These are phyloP conservation scores for Bombus terrestris DNA, from an alignment of 1,140 invertebrate species.

Conservation along the genomic window DNA sequence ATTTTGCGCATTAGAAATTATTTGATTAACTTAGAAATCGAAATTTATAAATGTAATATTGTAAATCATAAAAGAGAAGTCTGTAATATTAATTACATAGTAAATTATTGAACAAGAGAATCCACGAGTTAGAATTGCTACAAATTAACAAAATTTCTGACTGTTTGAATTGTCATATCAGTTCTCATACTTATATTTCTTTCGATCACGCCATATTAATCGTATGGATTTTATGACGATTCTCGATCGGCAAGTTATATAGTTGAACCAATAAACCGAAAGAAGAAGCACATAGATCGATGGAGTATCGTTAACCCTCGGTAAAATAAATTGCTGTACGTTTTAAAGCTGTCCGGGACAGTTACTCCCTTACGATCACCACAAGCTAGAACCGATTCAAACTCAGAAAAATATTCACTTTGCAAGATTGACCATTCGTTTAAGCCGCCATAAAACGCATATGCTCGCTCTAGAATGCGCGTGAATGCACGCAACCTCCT, in stretches of 20 bases:
- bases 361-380: neutral
- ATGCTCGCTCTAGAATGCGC: conserved; percentile 1
- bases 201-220: too few relatives aligned
- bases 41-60: too few relatives aligned
- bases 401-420: conserved; percentile 50
- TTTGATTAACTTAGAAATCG: too few relatives aligned
- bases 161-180: neutral
- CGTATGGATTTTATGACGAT: neutral
- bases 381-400: neutral
- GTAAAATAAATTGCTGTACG: conserved; percentile 16
- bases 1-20: too few relatives aligned
- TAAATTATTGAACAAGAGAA: too few relatives aligned
- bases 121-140: too few relatives aligned
- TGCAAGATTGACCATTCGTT: conserved; percentile 52
- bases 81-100: too few relatives aligned
- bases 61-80: too few relatives aligned
- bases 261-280: neutral
- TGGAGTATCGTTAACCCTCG: neutral
- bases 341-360: neutral
- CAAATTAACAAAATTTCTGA: too few relatives aligned
- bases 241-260: neutral
- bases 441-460: conserved; percentile 47
- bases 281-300: neutral
- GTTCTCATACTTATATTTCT: too few relatives aligned
- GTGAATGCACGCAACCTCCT: neutral